Evolutionary conservation across 1,140 invertebrate species (phyloP), one percentile per base, ranked within the genome.

Genomic region (Trichonephila clavipes): DNA sequence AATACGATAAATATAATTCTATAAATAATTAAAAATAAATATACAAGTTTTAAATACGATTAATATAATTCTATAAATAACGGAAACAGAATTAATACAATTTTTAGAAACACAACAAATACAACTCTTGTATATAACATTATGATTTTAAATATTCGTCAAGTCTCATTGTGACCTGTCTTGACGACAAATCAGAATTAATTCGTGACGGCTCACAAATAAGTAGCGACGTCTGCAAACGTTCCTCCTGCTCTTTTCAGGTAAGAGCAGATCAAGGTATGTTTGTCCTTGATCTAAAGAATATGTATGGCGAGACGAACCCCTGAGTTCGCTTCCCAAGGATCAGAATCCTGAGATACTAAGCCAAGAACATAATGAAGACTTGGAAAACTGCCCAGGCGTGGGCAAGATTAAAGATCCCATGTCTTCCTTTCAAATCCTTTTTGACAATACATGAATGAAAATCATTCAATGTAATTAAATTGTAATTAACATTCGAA

Each of bases 231-330:
- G 51, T 44, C 77, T 5, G 14, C 77, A 16, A 34, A 18, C 77
- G 18, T 1, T n/a, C 51, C 24, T 83, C 21, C 82, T 64, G 85
- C 59, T 87, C 28, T 12, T 4, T 58, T 24, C 44, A 59, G 44
- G 62, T 4, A n/a, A 14, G 34, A 64, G 59, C 34, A 62, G 89
- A 82, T 44, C 89, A 90, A 90, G 89, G 89, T 82, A 10, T 82
- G 89, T 90, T 90, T 90, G 89, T 69, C 89, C 89, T 69, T 90
- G 72, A 81, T 90, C 72, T 40, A 88, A 64, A 64, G 21, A 87
- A 19, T 62, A 14, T 62, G 16, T 85, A 85, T 59, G 24, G 40
- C 83, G 61, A 85, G 44, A 58, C 83, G 58, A 58, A 83, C 82
- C 21, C 51, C 2, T 66, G 86, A 64, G 14, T 58, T 40, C 19